Conservation (phyloP, 1,140 invertebrate genomes). For the Camponotus pennsylvanicus region DNA sequence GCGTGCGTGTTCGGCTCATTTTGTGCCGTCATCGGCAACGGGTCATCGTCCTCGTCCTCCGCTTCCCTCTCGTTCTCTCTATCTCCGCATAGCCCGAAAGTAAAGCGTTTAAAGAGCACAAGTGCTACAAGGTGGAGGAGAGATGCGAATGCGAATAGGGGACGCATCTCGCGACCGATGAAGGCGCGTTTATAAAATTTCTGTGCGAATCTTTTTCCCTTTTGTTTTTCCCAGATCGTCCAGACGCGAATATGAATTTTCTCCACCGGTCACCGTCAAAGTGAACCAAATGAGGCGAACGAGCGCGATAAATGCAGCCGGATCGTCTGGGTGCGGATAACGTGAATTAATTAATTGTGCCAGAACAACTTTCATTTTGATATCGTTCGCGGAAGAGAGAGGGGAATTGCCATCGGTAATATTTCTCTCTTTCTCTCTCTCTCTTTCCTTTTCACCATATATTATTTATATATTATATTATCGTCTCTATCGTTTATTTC, state of each 20-base stretch:
- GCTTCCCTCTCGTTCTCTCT: conserved; percentile 47
- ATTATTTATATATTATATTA: neutral
- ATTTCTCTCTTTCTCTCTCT: neutral
- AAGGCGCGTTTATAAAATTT: neutral
- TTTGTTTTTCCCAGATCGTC: neutral
- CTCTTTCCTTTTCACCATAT: neutral
- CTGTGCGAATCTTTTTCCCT: neutral
- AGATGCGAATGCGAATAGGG: neutral
- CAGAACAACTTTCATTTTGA: conserved; percentile 67
- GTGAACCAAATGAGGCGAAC: conserved; percentile 27
- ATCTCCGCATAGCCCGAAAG: conserved; percentile 62
- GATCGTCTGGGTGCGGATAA: conserved; percentile 42
- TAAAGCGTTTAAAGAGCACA: conserved; percentile 59
- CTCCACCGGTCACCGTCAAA: neutral
- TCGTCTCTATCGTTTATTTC: neutral
- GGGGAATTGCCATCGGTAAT: neutral
- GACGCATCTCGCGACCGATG: conserved; percentile 5
- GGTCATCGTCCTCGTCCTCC: conserved; percentile 72
- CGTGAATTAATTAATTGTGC: conserved; percentile 58
- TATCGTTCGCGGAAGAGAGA: conserved; percentile 18
- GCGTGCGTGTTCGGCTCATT: conserved; percentile 59
- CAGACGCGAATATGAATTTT: neutral
- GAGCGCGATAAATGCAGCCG: conserved; percentile 19
- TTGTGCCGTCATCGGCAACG: conserved; percentile 70
- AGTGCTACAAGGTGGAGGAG: conserved; percentile 9